Base-by-base conservation (phyloP, 2,888 invertebrate species). In the Pogonocherus hispidulus region DNA sequence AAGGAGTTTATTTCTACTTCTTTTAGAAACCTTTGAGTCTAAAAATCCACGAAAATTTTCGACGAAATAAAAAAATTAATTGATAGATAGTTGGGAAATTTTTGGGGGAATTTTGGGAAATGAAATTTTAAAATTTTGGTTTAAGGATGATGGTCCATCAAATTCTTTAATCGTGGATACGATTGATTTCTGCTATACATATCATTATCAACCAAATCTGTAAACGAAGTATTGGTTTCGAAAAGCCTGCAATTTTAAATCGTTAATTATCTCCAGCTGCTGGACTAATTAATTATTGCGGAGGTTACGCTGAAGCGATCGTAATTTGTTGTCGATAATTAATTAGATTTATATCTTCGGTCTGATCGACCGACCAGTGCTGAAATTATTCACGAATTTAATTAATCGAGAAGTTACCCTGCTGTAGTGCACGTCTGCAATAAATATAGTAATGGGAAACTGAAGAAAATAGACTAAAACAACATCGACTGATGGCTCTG, bases 281-380 rank as follows among this genome's bases (percentile, higher is more conserved):
- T 11, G 16, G 55, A 19, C 11, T 55, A 55, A 55, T 55, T 55
- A 55, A 55, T 55, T 55, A 35, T 27, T 35, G 18, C 14, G 8
- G 19, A 55, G 9, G 32, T 32, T 35, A 32, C 11, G 20, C 19
- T 16, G 55, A 32, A 27, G n/a, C 32, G 32, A 35, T 23, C 35
- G 55, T 55, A 55, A 55, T 55, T 55, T 55, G 55, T 55, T 35
- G 20, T 55, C 55, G 9, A 32, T 55, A 27, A 55, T 35, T 55
- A 55, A 55, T 52, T 55, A 55, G 55, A 18, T 55, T 55, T 55
- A 47, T 55, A 55, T 55, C 55, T 55, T 8, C 8, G 16, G 32
- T 37, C 22, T 55, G 32, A 55, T 55, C 35, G 19, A 14, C 6
- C 19, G 55, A n/a, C 18, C 19, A 11, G 18, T 16, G 3, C 2